These are phyloP conservation scores for Ditylenchus dipsaci DNA, from an alignment of 1,140 invertebrate species.

Conservation along the genomic window DNA sequence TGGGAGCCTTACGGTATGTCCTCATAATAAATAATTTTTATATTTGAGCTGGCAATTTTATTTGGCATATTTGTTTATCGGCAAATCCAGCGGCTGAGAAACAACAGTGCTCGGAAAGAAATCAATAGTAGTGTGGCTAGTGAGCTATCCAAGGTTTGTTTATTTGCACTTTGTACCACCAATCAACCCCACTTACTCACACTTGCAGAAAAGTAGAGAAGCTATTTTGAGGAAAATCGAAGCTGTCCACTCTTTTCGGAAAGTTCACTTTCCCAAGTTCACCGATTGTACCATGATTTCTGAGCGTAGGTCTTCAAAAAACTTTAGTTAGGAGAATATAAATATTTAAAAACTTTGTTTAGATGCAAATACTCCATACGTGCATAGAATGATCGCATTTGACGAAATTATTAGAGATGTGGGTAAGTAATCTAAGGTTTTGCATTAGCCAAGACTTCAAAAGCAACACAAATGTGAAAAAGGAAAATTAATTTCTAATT, in stretches of 20 bases:
- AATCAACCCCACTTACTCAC: neutral
- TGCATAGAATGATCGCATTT: conserved; percentile 49
- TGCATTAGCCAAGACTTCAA: no score
- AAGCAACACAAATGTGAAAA: no score
- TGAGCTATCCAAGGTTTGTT: conserved; percentile 38
- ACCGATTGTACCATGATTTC: conserved; percentile 48
- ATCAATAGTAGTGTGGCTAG: conserved; percentile 35
- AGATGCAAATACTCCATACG: conserved; percentile 42
- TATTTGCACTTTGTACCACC: neutral
- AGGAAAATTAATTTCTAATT: no score
- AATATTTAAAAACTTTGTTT: conserved; percentile 7
- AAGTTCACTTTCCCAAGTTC: conserved; percentile 40
- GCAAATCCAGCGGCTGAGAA: conserved; percentile 45
- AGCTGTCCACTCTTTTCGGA: conserved; percentile 36
- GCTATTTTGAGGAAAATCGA: conserved; percentile 33
- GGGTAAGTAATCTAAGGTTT: conserved; percentile 30
- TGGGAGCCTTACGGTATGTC: no score
- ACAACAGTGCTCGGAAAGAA: conserved; percentile 41
- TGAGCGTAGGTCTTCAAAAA: conserved; percentile 36
- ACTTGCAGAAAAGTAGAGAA: conserved; percentile 28
- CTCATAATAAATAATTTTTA: no score
- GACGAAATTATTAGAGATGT: conserved; percentile 43
- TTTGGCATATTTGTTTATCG: conserved; percentile 41
- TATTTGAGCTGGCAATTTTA: conserved; percentile 34
- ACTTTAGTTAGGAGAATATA: conserved; percentile 7